A percentile compares a stretch with the other conserved stretches of the same genome.
These are phyloP conservation scores for Aromia moschata DNA, from an alignment of 2,888 invertebrate species.

Conservation along the genomic window DNA sequence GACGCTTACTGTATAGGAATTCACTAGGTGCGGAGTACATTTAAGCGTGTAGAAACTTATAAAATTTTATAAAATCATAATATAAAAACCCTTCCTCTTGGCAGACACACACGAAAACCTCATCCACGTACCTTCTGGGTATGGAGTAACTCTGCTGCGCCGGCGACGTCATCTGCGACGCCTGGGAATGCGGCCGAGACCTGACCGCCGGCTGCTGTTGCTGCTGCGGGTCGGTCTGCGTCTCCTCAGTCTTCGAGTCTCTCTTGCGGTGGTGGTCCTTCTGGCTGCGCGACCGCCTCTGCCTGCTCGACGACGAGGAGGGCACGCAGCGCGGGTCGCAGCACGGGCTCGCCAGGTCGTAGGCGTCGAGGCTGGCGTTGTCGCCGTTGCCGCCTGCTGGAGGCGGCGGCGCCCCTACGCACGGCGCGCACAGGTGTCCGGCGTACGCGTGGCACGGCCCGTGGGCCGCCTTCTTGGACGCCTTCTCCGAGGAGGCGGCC, in stretches of 20 bases:
- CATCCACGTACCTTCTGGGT: constrained; percentile 38
- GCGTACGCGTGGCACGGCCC: constrained; percentile 50
- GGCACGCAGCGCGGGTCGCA: constrained; percentile 89
- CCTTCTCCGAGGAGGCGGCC: constrained; percentile 52
- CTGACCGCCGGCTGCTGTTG: constrained; percentile 57
- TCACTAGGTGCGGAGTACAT: too few species aligned
- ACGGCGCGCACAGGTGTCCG: constrained; percentile 76
- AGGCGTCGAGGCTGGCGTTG: constrained; percentile 83
- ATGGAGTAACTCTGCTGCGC: constrained; percentile 46
- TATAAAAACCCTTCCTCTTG: too few species aligned
- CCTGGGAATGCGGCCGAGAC: constrained; percentile 57
- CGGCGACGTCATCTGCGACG: constrained; percentile 49
- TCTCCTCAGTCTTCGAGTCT: constrained; percentile 62
- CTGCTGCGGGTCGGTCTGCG: constrained; percentile 64
- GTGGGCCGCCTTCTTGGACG: constrained; percentile 54
- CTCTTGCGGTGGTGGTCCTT: constrained; percentile 70
- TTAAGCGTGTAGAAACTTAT: too few species aligned
- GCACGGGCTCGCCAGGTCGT: constrained; percentile 86
- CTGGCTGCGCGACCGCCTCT: constrained; percentile 64
- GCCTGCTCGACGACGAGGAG: too few species aligned
- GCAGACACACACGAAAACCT: too few species aligned
- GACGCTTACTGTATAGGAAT: too few species aligned
- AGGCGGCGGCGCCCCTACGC: constrained; percentile 73
- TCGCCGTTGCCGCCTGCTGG: constrained; percentile 67
- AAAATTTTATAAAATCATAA: too few species aligned